Evolutionary conservation across 35 echinoderm and acorn worm genomes (phyloP).

Genomic region (Eucidaris tribuloides): DNA sequence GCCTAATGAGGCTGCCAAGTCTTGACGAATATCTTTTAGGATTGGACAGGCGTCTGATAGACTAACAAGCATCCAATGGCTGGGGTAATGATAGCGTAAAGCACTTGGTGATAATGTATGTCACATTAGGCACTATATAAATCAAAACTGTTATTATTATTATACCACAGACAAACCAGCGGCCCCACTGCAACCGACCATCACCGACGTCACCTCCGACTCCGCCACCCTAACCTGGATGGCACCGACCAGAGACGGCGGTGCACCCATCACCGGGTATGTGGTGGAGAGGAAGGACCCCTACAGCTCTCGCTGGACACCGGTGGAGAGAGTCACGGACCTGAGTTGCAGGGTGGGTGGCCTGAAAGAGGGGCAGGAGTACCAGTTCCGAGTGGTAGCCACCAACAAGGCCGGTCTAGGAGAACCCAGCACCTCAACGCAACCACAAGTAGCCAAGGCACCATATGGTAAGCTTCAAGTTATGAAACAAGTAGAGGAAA

Average conservation of each 20-base stretch:
- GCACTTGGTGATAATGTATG: too few species aligned
- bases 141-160: too few species aligned
- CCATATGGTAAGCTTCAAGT: conserved; percentile 95
- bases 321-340: conserved; percentile 53
- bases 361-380: conserved; percentile 69
- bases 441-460: conserved; percentile 53
- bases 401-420: conserved; percentile 78
- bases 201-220: conserved; percentile 49
- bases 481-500: too few species aligned
- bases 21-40: too few species aligned
- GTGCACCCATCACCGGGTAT: conserved; percentile 78
- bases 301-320: conserved; percentile 69
- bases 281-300: conserved; percentile 80
- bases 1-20: too few species aligned
- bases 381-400: conserved; percentile 83
- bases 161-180: conserved; percentile 63
- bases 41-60: too few species aligned
- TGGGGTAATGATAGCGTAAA: too few species aligned
- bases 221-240: conserved; percentile 73
- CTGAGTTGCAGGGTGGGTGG: conserved; percentile 32
- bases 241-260: conserved; percentile 65
- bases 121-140: too few species aligned
- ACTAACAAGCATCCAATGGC: too few species aligned
- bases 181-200: conserved; percentile 57
- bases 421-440: conserved; percentile 60